Evolutionary conservation across 2,888 invertebrate species (phyloP), one percentile per base, ranked within the genome.

Genomic region (Oasisia sp.): DNA sequence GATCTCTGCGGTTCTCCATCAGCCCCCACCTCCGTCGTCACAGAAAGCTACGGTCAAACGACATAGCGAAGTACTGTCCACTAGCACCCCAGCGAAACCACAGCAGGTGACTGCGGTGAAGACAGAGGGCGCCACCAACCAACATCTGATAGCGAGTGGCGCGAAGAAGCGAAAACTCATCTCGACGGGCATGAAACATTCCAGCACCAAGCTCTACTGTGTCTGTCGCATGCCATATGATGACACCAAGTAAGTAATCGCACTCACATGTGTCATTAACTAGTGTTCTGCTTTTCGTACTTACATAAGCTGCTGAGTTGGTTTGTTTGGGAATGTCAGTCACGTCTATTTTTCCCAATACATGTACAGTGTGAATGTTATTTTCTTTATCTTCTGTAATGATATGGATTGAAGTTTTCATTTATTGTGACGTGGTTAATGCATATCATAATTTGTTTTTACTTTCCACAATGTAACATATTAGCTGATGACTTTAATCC

Each of bases 221-320:
- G 97, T 98, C 92, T 99, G 99, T 96, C 97, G 98, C 95, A 98
- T 99, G 96, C 99, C 99, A 27, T 99, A 99, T 96, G 99, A 99
- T 97, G 99, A 99, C 97, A 98, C 98, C 95, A 98, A 99, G 98
- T 98, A 97, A 97, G 98, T 38, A 38, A 38, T 38, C 4, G 38
- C 38, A 38, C 38, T 38, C 2, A 38, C 38, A 38, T 38, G 38
- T 38, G 38, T 38, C 2, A 4, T 38, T 38, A 38, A 38, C 38
- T 38, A 38, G 38, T 38, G 38, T 38, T 38, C 38, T 38, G 38
- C 38, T 38, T 38, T 38, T 38, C 38, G 38, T 38, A 38, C 38
- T 74, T 27, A 19, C n/a, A 27, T 5, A 74, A 74, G 27, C 74
- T 74, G 74, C 74, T 74, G 27, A 27, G 74, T 27, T 74, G 74